Conservation (phyloP, 1,140 invertebrate genomes). For the Caenorhabditis tropicalis region DNA sequence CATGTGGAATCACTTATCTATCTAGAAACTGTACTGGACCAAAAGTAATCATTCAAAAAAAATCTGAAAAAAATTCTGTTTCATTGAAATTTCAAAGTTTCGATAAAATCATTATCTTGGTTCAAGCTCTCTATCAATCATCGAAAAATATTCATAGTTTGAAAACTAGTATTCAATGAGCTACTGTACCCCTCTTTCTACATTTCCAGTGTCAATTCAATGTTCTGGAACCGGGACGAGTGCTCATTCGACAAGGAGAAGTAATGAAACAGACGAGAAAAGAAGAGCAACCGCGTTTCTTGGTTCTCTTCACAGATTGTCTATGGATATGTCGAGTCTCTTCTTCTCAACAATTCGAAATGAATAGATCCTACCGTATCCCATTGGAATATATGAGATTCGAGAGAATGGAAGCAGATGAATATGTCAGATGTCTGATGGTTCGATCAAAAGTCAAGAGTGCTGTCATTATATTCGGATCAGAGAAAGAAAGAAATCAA, state of each 20-base stretch:
- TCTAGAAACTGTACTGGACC: too few species aligned
- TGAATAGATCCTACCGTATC: constrained; percentile 38
- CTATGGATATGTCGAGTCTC: constrained; percentile 48
- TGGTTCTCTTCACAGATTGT: constrained; percentile 44
- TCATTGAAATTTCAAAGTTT: too few species aligned
- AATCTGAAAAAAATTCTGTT: neutral
- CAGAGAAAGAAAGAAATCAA: constrained; percentile 17
- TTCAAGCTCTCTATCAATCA: too few species aligned
- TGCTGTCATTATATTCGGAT: constrained; percentile 5
- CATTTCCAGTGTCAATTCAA: constrained; percentile 45
- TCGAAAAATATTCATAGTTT: neutral
- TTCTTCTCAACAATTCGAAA: constrained; percentile 40
- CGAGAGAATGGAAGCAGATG: constrained; percentile 16
- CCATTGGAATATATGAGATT: constrained; percentile 25
- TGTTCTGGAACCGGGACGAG: constrained; percentile 31
- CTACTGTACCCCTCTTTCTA: neutral
- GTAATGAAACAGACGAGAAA: constrained; percentile 50
- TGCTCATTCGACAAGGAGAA: constrained; percentile 45
- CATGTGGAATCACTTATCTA: too few species aligned
- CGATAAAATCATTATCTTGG: too few species aligned
- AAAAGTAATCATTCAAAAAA: too few species aligned
- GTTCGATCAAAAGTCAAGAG: constrained; percentile 26
- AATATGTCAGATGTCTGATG: constrained; percentile 8
- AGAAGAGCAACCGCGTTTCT: constrained; percentile 38
- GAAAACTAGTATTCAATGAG: too few species aligned